Percentiles rank a stretch among this genome's conserved stretches.
phyloP scores from a whole-genome alignment of 2,888 invertebrate genomes.

The Stenichneumon culpator region DNA sequence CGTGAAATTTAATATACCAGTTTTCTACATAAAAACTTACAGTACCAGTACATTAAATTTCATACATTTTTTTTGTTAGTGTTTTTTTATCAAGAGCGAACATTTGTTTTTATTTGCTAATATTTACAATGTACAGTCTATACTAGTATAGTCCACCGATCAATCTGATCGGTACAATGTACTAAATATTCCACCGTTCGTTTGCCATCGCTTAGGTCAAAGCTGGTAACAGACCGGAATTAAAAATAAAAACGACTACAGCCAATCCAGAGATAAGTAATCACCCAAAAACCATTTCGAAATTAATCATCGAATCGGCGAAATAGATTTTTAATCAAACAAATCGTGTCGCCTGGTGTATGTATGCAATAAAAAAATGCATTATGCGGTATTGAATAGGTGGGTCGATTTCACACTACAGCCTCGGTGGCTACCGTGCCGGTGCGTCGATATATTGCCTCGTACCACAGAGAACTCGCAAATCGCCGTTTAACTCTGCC shows the following conservation, averaged over 20 bases:
- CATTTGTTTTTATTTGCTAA: too few relatives aligned
- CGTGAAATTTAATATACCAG: too few relatives aligned
- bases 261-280: too few relatives aligned
- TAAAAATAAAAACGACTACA: neutral
- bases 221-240: neutral
- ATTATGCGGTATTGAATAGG: neutral
- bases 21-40: too few relatives aligned
- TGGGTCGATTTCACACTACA: neutral
- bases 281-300: too few relatives aligned
- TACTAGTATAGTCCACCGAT: too few relatives aligned
- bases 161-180: too few relatives aligned
- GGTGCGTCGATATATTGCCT: neutral
- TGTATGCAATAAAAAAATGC: neutral
- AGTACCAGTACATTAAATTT: too few relatives aligned
- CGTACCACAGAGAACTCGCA: slow-evolving; percentile 10
- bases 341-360: neutral
- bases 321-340: neutral
- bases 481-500: slow-evolving; percentile 24
- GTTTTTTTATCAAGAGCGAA: too few relatives aligned
- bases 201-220: neutral
- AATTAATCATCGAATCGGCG: too few relatives aligned
- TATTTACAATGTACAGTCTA: too few relatives aligned
- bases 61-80: too few relatives aligned
- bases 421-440: slow-evolving; percentile 15
- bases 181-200: neutral